Evolutionary conservation across 2,113 vertebrate species (phyloP).

Genomic region (Urocynchramus pylzowi): DNA sequence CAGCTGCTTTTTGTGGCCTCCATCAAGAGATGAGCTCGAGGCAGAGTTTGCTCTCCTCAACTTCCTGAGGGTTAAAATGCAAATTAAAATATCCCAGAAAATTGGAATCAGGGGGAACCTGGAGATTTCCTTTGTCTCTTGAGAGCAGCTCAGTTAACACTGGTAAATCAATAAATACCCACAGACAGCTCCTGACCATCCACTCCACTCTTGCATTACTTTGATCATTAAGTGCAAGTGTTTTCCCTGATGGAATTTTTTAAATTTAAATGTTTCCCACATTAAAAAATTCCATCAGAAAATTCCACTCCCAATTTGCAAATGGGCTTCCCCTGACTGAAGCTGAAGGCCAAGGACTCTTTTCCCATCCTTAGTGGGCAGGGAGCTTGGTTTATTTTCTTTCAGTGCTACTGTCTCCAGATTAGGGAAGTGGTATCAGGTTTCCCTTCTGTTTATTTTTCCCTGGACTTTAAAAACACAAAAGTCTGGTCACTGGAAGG

Average conservation of each 20-base stretch:
- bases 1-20: background rate
- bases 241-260: no score
- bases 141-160: background rate
- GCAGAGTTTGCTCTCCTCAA: background rate
- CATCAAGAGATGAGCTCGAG: no score
- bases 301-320: background rate
- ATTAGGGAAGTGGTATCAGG: background rate
- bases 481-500: background rate
- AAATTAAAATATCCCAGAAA: background rate
- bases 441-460: constrained; percentile 35
- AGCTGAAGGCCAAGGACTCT: background rate
- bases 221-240: no score
- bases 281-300: background rate
- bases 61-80: background rate
- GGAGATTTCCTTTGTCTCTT: background rate
- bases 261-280: no score
- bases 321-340: background rate
- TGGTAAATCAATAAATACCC: background rate
- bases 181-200: background rate
- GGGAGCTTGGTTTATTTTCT: background rate
- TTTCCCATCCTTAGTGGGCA: background rate
- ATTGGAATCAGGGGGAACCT: rapidly evolving
- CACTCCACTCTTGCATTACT: background rate
- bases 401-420: background rate
- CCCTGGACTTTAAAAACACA: background rate